Evolutionary conservation across 2,888 invertebrate species (phyloP), one percentile per base, ranked within the genome.

Genomic region (Drosophila setosimentum): DNA sequence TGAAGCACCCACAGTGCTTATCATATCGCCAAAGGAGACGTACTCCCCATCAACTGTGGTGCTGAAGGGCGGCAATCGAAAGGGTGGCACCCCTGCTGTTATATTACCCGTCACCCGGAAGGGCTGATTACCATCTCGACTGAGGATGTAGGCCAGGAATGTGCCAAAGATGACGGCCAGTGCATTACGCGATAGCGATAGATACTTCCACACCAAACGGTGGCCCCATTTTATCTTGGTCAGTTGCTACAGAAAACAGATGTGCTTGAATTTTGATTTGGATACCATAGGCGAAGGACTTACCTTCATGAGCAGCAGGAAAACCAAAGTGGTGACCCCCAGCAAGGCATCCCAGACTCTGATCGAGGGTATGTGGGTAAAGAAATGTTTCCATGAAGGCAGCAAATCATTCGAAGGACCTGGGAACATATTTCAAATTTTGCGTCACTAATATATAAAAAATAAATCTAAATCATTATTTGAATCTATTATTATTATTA

Each of bases 151-250:
- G 0, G 97, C 97, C 49, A 97, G 84, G 5, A 95, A 81, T 0
- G 96, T 95, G 21, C 96, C 96, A 16, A 94, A 91, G 66, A 97
- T 94, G 35, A 98, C 97, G 1, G 96, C 95, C 18, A 97, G 92
- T 0, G 97, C 97, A 92, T 98, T 98, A 55, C 97, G 94, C 0
- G 96, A 96, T 40, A 97, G 94, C 1, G 96, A 95, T 8, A 95
- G 82, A 64, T 93, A 93, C 75, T 93, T 93, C 80, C 86, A 87
- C 29, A 92, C 70, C 0, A 70, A 68, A 21, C 87, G 89, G 65
- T 90, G 86, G 16, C 91, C 83, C 66, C 77, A 86, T 18, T 85
- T 89, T 29, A 93, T 83, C 65, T 94, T 92, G 51, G 95, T 95
- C 51, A 95, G 89, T 91, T 94, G 94, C 94, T 95, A 83, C 7